Base-by-base conservation (phyloP, 2,113 vertebrate species). In the Collichthys lucidus region DNA sequence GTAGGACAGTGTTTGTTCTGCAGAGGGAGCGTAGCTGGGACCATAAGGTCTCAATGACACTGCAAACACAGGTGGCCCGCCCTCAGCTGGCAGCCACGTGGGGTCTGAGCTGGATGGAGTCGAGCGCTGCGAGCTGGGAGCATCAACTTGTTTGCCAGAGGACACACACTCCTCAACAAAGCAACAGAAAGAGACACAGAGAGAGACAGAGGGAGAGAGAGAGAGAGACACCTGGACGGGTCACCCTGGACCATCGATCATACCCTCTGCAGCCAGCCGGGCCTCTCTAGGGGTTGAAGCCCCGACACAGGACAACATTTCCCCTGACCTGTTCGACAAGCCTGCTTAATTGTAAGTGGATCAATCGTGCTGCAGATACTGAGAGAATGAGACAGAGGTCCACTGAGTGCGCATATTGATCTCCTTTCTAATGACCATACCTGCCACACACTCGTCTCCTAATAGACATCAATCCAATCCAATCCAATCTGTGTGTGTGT, bases 321-420 rank as follows among this genome's bases (percentile, higher is more conserved):
- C 92, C 86, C 84, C 90, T 75, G 80, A 85, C 80, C 77, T 92
- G 91, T 92, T 91, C 71, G 88, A 92, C 92, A 93, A 92, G 92
- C 56, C 79, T 49, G 87, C 80, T 83, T 89, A 91, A 91, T 88
- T 92, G 86, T 80, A 67, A 85, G 89, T 74, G 86, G 90, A 94
- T 94, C 92, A 93, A 93, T 92, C 44, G 71, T 50, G 88, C 87
- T 85, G 88, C 88, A 80, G 86, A 89, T 77, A 86, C 60, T 4
- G 67, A 78, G 83, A 85, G 64, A 89, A 68, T 82, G 70, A 92
- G 80, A 90, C 79, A 60, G 82, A 90, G 74, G 80, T 71, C 74
- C 73, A 77, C 70, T 15, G 85, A 87, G 80, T 80, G 78, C 40
- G 83, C 74, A 52, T 68, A 93, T 91, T 46, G 91, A 93, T 89